These are phyloP conservation scores for Sicus ferrugineus DNA, from an alignment of 2,888 invertebrate genomes.

Conservation along the genomic window DNA sequence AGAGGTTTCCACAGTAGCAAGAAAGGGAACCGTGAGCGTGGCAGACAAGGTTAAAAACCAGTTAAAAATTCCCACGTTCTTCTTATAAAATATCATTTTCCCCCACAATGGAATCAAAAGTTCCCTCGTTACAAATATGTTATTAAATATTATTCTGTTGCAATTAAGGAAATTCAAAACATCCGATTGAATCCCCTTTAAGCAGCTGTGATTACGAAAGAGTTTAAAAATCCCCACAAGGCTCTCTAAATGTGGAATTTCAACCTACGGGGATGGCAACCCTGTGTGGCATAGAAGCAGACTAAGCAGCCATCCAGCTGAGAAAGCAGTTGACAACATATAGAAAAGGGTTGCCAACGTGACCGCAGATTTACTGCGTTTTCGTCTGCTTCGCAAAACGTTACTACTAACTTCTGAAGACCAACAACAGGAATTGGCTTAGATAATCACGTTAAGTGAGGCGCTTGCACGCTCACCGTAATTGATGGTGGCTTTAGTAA, in stretches of 20 bases:
- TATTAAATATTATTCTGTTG: no score
- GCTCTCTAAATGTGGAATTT: not conserved
- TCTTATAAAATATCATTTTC: not conserved
- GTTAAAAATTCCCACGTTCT: no score
- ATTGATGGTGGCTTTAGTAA: no score
- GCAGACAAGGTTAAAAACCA: no score
- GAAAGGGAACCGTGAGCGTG: no score
- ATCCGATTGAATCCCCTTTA: no score
- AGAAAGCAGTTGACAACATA: conserved; percentile 7
- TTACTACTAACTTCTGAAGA: conserved; percentile 26
- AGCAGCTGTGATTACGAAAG: no score
- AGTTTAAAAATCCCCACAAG: no score
- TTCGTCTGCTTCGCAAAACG: conserved; percentile 20
- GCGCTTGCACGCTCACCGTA: not conserved
- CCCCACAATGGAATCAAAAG: not conserved
- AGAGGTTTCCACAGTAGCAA: no score
- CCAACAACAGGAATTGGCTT: no score
- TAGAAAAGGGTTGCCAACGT: conserved; percentile 33
- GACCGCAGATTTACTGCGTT: conserved; percentile 34
- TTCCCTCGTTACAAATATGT: not conserved
- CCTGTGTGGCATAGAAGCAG: not conserved
- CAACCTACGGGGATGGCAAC: not conserved
- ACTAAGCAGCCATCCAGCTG: not conserved
- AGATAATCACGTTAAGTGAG: no score
- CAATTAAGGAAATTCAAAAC: no score